A percentile compares a stretch with the other conserved stretches of the same genome.
Evolutionary conservation across 2,797 vertebrate species (phyloP).

Genomic region (Etheostoma perlongum): DNA sequence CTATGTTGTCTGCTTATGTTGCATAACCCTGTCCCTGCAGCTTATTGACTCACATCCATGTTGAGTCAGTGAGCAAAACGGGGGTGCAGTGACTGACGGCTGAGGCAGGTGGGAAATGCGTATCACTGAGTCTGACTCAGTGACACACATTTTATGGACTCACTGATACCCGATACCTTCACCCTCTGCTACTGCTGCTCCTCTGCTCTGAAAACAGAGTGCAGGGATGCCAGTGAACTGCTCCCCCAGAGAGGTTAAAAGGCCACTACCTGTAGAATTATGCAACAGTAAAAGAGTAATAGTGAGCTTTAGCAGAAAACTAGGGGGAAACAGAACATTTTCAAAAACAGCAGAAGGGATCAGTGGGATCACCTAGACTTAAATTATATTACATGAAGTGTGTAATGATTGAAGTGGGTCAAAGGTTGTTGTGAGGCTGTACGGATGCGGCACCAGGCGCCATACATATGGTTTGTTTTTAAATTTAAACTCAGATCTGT

Average conservation of each 20-base stretch:
- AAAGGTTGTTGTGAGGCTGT: not conserved
- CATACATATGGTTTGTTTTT: not conserved
- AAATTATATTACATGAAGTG: not conserved
- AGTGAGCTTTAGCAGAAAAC: not conserved
- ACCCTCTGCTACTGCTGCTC: constrained; percentile 11
- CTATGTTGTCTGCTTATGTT: not conserved
- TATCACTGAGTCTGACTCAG: constrained; percentile 15
- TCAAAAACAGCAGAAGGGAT: not conserved
- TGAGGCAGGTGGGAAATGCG: constrained; percentile 59
- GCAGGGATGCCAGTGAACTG: not conserved
- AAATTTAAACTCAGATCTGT: not conserved
- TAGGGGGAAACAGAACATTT: not conserved
- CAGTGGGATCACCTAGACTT: not conserved
- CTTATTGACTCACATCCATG: constrained; percentile 15
- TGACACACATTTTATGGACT: constrained; percentile 49
- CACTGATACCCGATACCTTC: constrained; percentile 63
- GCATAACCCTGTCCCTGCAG: not conserved
- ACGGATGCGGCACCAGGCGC: not conserved
- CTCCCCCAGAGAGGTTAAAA: not conserved
- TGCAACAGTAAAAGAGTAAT: not conserved
- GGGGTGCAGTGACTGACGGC: constrained; percentile 69
- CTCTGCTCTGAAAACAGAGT: not conserved
- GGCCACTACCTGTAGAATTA: not conserved
- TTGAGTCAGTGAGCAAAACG: constrained; percentile 9
- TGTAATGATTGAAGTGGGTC: not conserved